These are phyloP conservation scores for Lipophrys pholis DNA, from an alignment of 2,113 vertebrate genomes.

Conservation along the genomic window DNA sequence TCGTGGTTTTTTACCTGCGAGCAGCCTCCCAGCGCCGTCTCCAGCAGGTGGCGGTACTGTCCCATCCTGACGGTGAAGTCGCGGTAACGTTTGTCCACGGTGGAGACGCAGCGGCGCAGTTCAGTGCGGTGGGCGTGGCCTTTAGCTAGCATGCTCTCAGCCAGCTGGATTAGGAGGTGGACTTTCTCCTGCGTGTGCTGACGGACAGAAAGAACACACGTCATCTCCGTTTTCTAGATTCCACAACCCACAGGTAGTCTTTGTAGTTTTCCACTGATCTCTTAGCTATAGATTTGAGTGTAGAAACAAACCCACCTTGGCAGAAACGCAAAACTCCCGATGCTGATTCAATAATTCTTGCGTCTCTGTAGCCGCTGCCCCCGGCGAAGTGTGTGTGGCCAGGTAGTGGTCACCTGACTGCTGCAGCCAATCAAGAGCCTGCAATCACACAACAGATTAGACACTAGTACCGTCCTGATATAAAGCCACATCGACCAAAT, in stretches of 20 bases:
- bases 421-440: slow-evolving; percentile 98
- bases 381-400: slow-evolving; percentile 91
- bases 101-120: slow-evolving; percentile 95
- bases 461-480: neutral
- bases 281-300: no score
- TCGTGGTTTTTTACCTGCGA: slow-evolving; percentile 82
- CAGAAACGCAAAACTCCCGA: slow-evolving; percentile 94
- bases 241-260: no score
- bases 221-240: neutral
- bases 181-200: slow-evolving; percentile 99
- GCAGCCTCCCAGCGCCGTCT: slow-evolving; percentile 92
- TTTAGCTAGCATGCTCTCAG: slow-evolving; percentile 97
- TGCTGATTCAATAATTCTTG: slow-evolving; percentile 95
- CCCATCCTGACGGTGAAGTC: slow-evolving; percentile 96
- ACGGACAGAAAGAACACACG: neutral
- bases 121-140: slow-evolving; percentile 94
- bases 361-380: slow-evolving; percentile 89
- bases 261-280: no score
- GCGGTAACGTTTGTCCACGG: slow-evolving; percentile 94
- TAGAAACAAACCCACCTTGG: slow-evolving; percentile 88
- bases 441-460: slow-evolving; percentile 3
- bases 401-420: slow-evolving; percentile 97
- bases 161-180: slow-evolving; percentile 96
- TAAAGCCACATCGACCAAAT: no score
- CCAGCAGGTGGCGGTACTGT: slow-evolving; percentile 93